phyloP scores from a whole-genome alignment of 2,888 invertebrate genomes.

The Blastobasis adustella region DNA sequence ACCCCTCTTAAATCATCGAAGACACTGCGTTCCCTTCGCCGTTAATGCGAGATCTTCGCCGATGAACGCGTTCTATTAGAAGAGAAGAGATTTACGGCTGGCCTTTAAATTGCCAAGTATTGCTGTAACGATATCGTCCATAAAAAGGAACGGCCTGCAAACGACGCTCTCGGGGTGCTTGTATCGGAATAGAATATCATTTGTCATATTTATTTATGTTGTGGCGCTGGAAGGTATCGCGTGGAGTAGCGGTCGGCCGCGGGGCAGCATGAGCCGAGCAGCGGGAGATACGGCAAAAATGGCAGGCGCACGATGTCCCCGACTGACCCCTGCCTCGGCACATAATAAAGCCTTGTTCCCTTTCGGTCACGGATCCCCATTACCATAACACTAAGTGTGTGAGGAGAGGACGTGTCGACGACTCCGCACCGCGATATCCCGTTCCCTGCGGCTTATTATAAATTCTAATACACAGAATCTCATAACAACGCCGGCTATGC shows the following conservation, averaged over 20 bases:
- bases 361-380: slow-evolving; percentile 52
- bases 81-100: slow-evolving; percentile 4
- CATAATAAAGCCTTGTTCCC: slow-evolving; percentile 38
- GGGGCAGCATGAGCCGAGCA: slow-evolving; percentile 32
- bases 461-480: slow-evolving; percentile 40
- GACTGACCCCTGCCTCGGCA: slow-evolving; percentile 33
- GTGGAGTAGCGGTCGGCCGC: slow-evolving; percentile 31
- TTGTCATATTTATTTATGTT: slow-evolving; percentile 57
- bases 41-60: slow-evolving; percentile 33
- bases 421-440: slow-evolving; percentile 23
- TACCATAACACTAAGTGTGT: slow-evolving; percentile 48
- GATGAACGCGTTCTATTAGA: slow-evolving; percentile 21
- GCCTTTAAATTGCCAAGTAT: no score
- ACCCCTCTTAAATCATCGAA: slow-evolving; percentile 45
- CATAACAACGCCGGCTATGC: slow-evolving; percentile 27
- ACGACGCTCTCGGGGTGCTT: slow-evolving; percentile 28
- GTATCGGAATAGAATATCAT: slow-evolving; percentile 38
- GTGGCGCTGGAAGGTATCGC: slow-evolving; percentile 26
- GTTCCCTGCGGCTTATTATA: slow-evolving; percentile 38
- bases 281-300: slow-evolving; percentile 53
- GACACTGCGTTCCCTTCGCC: slow-evolving; percentile 32
- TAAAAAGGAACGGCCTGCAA: slow-evolving; percentile 39
- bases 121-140: slow-evolving; percentile 19
- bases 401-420: slow-evolving; percentile 34
- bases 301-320: slow-evolving; percentile 54